Evolutionary conservation across 2,888 invertebrate species (phyloP).

Genomic region (Willowsia nigromaculata): DNA sequence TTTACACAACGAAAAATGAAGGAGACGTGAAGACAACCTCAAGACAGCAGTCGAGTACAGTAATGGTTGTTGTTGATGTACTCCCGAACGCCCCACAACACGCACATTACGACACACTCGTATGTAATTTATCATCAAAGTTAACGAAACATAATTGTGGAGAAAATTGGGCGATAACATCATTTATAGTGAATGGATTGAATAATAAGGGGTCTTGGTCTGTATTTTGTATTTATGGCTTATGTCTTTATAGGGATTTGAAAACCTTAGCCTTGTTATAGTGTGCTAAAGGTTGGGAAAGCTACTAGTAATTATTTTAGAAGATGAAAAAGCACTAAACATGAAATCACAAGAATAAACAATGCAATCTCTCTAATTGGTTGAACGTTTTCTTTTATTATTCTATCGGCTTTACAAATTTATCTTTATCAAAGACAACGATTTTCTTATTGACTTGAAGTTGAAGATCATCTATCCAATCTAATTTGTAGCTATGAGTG

Average conservation of each 20-base stretch:
- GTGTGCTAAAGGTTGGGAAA: too few species aligned
- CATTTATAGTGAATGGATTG: not conserved
- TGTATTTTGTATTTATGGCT: not conserved
- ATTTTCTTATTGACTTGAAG: not conserved
- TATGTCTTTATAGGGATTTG: too few species aligned
- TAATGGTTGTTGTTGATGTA: not conserved
- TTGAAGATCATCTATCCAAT: not conserved
- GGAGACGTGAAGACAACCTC: not conserved
- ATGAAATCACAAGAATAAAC: too few species aligned
- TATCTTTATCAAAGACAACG: too few species aligned
- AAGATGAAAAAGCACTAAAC: too few species aligned
- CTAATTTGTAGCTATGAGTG: not conserved
- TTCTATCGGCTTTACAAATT: too few species aligned
- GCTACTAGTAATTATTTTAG: too few species aligned
- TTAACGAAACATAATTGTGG: not conserved
- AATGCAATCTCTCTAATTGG: too few species aligned
- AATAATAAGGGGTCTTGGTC: not conserved
- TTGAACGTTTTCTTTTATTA: too few species aligned
- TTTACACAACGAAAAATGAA: not conserved
- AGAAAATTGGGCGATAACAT: not conserved
- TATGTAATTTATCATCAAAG: not conserved
- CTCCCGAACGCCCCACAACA: not conserved
- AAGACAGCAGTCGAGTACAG: not conserved
- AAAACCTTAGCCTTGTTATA: too few species aligned
- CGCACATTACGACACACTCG: slow-evolving; percentile 4